Evolutionary conservation across 2,113 vertebrate genomes (phyloP).

Genomic region (Puma concolor): DNA sequence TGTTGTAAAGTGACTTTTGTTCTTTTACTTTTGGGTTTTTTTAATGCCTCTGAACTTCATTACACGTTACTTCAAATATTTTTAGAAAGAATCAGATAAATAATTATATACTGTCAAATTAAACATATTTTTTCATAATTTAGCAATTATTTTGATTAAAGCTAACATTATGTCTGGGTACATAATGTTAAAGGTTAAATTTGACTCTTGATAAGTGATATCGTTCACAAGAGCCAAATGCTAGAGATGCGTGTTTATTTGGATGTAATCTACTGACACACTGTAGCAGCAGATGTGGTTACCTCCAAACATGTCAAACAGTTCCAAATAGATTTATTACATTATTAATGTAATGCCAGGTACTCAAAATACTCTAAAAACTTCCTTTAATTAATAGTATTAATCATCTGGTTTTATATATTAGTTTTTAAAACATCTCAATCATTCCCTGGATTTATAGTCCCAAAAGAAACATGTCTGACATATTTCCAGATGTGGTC

Average conservation of each 20-base stretch:
- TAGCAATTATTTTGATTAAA: slow-evolving; percentile 19
- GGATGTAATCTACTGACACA: not conserved
- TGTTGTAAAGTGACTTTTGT: not conserved
- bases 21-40: not conserved
- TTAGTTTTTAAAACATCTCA: slow-evolving; percentile 36
- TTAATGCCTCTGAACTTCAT: not conserved
- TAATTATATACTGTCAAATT: not conserved
- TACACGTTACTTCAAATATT: not conserved
- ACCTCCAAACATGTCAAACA: not conserved
- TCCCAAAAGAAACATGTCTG: not conserved
- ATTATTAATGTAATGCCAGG: not conserved
- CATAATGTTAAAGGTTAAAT: not conserved
- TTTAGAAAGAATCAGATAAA: slow-evolving; percentile 25
- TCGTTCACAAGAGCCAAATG: not conserved
- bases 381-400: slow-evolving; percentile 21
- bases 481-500: not conserved
- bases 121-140: not conserved
- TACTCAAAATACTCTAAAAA: not conserved
- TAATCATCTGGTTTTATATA: not conserved
- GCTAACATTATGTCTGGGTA: not conserved
- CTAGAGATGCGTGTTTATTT: not conserved
- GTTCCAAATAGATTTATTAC: not conserved
- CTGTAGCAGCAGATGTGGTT: not conserved
- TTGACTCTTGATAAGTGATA: not conserved
- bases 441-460: slow-evolving; percentile 16